Evolutionary conservation across 2,888 invertebrate genomes (phyloP).

Genomic region (Gari tellinella): DNA sequence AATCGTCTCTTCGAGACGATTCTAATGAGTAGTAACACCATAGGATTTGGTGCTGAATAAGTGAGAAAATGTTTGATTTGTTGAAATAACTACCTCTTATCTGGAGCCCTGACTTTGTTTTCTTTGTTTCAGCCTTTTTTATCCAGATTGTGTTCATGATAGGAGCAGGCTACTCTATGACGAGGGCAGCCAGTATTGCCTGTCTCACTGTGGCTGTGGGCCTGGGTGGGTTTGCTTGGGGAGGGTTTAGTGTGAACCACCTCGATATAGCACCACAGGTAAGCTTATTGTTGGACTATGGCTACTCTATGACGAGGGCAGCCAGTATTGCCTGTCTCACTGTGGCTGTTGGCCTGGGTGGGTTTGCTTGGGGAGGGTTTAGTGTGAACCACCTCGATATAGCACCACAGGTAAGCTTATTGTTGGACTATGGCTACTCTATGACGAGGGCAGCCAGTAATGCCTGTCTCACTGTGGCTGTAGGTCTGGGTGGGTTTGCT

Average conservation of each 20-base stretch:
- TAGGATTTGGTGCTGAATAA: too few relatives aligned
- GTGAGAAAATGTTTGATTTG: too few relatives aligned
- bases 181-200: slow-evolving; percentile 88
- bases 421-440: slow-evolving; percentile 87
- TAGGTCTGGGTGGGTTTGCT: slow-evolving; percentile 95
- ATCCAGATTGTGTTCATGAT: slow-evolving; percentile 95
- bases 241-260: slow-evolving; percentile 90
- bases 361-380: slow-evolving; percentile 95
- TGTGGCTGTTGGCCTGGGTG: slow-evolving; percentile 94
- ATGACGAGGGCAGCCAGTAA: slow-evolving; percentile 87
- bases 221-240: slow-evolving; percentile 95
- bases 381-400: slow-evolving; percentile 92
- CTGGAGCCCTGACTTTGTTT: too few relatives aligned
- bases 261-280: slow-evolving; percentile 94
- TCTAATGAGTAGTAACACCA: too few relatives aligned
- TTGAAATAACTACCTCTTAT: too few relatives aligned
- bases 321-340: slow-evolving; percentile 90
- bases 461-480: slow-evolving; percentile 94
- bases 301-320: slow-evolving; percentile 89
- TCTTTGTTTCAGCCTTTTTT: slow-evolving; percentile 87
- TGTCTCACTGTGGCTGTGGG: slow-evolving; percentile 95
- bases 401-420: slow-evolving; percentile 89
- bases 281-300: slow-evolving; percentile 76
- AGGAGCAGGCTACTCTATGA: slow-evolving; percentile 90
- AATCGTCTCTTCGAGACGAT: too few relatives aligned